A percentile compares a stretch with the other conserved stretches of the same genome.
Conservation (phyloP, 2,888 invertebrate genomes). For the Sericinus montela region DNA sequence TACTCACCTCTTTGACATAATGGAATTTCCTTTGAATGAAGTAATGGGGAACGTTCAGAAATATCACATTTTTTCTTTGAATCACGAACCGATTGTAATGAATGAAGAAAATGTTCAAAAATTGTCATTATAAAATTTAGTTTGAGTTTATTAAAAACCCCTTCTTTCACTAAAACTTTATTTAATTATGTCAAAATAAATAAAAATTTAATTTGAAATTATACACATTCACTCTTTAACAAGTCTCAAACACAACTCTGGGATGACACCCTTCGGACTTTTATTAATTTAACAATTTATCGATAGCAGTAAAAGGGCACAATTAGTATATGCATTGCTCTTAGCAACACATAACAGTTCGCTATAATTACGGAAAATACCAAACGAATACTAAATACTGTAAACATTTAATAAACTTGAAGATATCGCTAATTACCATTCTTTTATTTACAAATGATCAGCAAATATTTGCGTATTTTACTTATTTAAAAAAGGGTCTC, state of each 20-base stretch:
- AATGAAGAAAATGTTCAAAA: constrained; percentile 10
- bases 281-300: constrained; percentile 10
- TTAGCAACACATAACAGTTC: constrained; percentile 22
- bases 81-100: constrained; percentile 5
- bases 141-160: background rate
- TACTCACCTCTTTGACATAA: constrained; percentile 14
- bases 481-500: background rate
- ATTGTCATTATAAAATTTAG: constrained; percentile 15
- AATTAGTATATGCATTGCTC: constrained; percentile 1
- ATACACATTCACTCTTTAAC: constrained; percentile 2
- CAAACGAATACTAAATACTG: constrained; percentile 33
- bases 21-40: constrained; percentile 2
- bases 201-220: background rate
- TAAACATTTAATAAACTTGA: constrained; percentile 30
- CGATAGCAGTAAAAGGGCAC: constrained; percentile 12
- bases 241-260: constrained; percentile 6
- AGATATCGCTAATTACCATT: constrained; percentile 25
- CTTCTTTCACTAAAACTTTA: background rate
- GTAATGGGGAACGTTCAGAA: constrained; percentile 12
- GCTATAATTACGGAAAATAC: constrained; percentile 48
- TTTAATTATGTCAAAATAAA: background rate
- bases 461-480: background rate
- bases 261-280: background rate
- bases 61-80: constrained; percentile 3
- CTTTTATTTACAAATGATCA: background rate